Base-by-base conservation (phyloP, 2,888 invertebrate genomes). In the Leucophenga montana region DNA sequence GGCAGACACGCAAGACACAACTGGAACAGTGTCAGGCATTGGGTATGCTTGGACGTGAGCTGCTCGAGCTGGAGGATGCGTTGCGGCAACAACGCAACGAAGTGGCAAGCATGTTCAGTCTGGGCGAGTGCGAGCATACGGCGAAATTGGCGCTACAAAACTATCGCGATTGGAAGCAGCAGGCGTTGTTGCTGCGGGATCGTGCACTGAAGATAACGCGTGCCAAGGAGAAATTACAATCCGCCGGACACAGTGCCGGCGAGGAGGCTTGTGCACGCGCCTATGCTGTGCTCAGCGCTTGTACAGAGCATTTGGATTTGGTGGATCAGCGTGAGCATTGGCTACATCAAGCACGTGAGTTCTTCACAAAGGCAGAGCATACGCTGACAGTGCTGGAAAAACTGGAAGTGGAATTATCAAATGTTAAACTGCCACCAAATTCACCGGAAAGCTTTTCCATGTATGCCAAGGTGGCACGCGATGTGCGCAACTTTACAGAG, bases 11-110 rank as follows among this genome's bases (percentile, higher is more conserved):
- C 76, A 94, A 94, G 87, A 91, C 91, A 8, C 93, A 94, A 85
- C 89, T 95, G 79, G 95, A 95, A 84, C 95, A 95, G 86, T 94
- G 94, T 79, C 89, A 95, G 71, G 94, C 94, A 48, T 89, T 95
- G 70, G 93, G 94, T 62, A 89, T 94, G 78, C 89, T 95, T 48
- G 94, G 94, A 64, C 91, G 92, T 61, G 95, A 95, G 86, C 90
- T 95, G 66, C 89, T 91, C 62, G 91, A 92, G 75, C 87, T 94
- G 39, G 92, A 93, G 80, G 90, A 91, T 20, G 89, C 90, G 57
- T 85, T 94, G 18, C 89, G 89, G 68, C 90, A 90, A 68, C 90
- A 92, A 75, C 90, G 91, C 66, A 83, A 85, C 64, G 90, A 91
- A 56, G 88, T 91, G 16, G 87, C 92, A 33, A 91, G 91, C 71